phyloP scores from a whole-genome alignment of 2,888 invertebrate species.

The Nemapogon koenigi region DNA sequence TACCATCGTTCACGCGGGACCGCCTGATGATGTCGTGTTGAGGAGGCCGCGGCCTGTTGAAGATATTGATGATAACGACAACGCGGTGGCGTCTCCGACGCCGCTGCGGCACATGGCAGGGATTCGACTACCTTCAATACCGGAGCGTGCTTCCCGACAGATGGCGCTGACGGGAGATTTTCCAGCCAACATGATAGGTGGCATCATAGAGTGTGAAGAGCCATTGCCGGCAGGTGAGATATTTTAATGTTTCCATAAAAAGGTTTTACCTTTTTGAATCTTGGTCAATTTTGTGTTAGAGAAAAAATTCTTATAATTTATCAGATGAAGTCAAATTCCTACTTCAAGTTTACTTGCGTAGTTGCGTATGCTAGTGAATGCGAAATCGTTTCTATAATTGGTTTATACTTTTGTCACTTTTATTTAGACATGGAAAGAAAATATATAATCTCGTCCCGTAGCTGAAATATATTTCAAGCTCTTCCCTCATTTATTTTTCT shows the following conservation, averaged over 20 bases:
- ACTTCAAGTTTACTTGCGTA: background rate
- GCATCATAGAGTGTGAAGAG: slow-evolving; percentile 73
- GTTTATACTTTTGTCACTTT: background rate
- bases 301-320: background rate
- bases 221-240: slow-evolving; percentile 84
- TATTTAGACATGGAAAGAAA: no score
- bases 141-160: slow-evolving; percentile 70
- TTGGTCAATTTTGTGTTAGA: background rate
- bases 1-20: slow-evolving; percentile 57
- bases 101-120: slow-evolving; percentile 75
- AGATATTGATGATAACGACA: slow-evolving; percentile 49
- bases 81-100: slow-evolving; percentile 61
- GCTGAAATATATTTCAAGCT: no score
- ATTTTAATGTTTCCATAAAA: slow-evolving; percentile 9
- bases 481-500: no score
- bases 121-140: slow-evolving; percentile 81
- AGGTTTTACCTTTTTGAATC: background rate
- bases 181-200: slow-evolving; percentile 59
- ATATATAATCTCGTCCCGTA: background rate
- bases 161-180: slow-evolving; percentile 63
- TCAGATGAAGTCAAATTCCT: slow-evolving; percentile 9
- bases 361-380: background rate
- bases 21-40: slow-evolving; percentile 55
- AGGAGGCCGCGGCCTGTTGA: slow-evolving; percentile 45
- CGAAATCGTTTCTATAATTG: background rate